phyloP scores from a whole-genome alignment of 2,113 vertebrate species.

The Indri indri region DNA sequence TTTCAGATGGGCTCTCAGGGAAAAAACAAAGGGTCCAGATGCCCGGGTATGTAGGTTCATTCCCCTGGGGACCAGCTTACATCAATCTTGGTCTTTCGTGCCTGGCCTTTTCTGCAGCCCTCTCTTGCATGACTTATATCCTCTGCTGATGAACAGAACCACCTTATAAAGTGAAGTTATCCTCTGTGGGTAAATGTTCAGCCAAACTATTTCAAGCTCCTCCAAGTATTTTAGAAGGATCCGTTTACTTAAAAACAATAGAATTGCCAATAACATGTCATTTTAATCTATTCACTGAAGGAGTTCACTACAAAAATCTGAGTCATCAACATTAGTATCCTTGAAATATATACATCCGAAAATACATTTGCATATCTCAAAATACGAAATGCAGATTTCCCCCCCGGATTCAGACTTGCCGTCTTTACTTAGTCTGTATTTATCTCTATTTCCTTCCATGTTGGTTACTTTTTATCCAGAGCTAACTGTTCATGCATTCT shows the following conservation, averaged over 20 bases:
- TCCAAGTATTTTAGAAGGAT: not conserved
- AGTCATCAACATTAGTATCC: not conserved
- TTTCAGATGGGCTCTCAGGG: not conserved
- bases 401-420: not conserved
- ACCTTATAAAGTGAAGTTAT: not conserved
- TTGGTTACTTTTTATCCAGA: not conserved
- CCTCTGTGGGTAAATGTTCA: not conserved
- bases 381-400: not conserved
- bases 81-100: accelerated
- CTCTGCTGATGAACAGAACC: not conserved
- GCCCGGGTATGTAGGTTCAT: not conserved
- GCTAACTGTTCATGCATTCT: not conserved
- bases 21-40: too few species aligned
- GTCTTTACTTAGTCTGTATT: not conserved
- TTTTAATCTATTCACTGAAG: not conserved
- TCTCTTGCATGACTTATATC: accelerated
- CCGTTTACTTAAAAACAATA: not conserved
- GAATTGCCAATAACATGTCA: not conserved
- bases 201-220: not conserved
- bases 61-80: not conserved
- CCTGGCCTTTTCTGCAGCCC: not conserved
- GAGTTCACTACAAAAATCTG: not conserved
- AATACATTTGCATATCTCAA: not conserved
- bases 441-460: not conserved
- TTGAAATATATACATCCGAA: not conserved